Evolutionary conservation across 2,888 invertebrate genomes (phyloP).

Genomic region (Lasioglossum lativentre): DNA sequence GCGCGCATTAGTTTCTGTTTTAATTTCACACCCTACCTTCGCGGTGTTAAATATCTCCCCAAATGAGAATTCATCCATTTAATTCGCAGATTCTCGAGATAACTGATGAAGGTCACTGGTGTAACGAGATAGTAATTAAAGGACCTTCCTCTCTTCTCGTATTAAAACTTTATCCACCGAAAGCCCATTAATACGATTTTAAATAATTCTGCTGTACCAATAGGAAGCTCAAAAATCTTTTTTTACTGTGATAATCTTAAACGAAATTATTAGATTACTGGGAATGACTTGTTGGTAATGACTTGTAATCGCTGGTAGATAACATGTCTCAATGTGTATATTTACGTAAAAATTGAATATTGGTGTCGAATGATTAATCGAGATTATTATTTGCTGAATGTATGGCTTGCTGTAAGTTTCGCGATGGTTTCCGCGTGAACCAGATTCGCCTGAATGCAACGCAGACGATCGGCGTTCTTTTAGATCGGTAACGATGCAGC

Average conservation of each 20-base stretch:
- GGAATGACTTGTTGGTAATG: not conserved
- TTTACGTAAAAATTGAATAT: not conserved
- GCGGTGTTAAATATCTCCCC: not conserved
- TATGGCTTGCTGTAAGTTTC: not conserved
- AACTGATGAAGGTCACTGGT: not conserved
- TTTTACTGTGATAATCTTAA: not conserved
- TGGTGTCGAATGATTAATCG: not conserved
- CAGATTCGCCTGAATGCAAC: not conserved
- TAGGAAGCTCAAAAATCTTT: not conserved
- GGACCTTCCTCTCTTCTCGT: not conserved
- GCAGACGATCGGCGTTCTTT: conserved; percentile 24
- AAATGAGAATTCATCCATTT: conserved; percentile 9
- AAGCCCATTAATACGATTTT: not conserved
- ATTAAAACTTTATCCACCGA: not conserved
- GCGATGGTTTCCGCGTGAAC: not conserved
- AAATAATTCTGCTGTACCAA: not conserved
- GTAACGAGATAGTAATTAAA: not conserved
- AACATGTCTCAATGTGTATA: not conserved
- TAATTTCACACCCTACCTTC: not conserved
- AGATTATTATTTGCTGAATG: not conserved
- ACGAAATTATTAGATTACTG: not conserved
- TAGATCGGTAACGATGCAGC: conserved; percentile 25
- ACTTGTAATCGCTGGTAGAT: not conserved
- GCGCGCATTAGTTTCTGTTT: not conserved
- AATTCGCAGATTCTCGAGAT: not conserved